Conservation (phyloP, 2,113 vertebrate species). For the Chunga burmeisteri region DNA sequence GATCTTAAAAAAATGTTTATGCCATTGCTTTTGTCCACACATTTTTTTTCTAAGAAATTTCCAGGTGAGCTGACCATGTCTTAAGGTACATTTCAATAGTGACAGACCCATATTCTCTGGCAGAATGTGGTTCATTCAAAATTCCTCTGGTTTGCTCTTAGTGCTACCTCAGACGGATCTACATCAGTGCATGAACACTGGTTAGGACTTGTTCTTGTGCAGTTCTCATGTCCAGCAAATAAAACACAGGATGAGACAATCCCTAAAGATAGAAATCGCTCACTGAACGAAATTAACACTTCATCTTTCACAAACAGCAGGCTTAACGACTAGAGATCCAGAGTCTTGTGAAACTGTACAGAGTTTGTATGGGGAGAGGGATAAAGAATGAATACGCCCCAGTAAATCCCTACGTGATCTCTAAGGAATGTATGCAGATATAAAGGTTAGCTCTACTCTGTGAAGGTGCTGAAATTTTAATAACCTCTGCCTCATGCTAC, state of each 20-base stretch:
- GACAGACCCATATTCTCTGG: background rate
- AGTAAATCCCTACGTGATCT: background rate
- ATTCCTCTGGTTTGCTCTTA: background rate
- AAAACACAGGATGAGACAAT: background rate
- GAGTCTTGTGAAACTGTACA: background rate
- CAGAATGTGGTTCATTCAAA: background rate
- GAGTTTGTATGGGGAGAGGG: background rate
- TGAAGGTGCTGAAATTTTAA: background rate
- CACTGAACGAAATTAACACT: background rate
- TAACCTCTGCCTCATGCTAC: background rate
- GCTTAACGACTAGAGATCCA: background rate
- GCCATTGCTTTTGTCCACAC: background rate
- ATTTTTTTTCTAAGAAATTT: background rate
- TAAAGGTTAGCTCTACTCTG: background rate
- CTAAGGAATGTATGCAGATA: background rate
- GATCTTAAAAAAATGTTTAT: background rate
- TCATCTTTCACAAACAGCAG: background rate
- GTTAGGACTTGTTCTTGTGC: background rate
- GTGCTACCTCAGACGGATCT: background rate
- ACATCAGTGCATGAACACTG: background rate
- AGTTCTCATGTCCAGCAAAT: background rate
- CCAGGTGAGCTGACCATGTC: background rate
- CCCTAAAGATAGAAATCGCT: background rate
- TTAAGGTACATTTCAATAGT: background rate
- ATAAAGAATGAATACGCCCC: background rate